Evolutionary conservation across 2,797 vertebrate genomes (phyloP).

Genomic region (Propithecus deckenii): DNA sequence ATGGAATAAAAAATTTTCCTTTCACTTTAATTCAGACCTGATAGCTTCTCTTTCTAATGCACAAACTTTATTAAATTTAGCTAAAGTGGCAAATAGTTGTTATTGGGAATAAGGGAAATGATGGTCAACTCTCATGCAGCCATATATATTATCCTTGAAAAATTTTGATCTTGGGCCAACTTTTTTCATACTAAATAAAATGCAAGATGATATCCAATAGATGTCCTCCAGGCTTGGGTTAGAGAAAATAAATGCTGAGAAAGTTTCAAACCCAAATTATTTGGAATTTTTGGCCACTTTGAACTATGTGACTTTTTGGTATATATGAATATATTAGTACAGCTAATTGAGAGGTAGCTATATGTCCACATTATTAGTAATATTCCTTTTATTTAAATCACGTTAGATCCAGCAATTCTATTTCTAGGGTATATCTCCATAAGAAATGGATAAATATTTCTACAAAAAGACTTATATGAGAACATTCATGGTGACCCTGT

Average conservation of each 20-base stretch:
- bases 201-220: background rate
- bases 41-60: background rate
- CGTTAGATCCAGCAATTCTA: background rate
- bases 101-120: background rate
- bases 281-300: background rate
- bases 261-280: background rate
- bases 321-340: background rate
- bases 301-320: background rate
- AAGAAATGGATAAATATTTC: background rate
- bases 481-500: background rate
- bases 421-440: background rate
- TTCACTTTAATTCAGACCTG: background rate
- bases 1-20: background rate
- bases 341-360: background rate
- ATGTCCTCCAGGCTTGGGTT: background rate
- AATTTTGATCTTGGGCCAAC: background rate
- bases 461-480: background rate
- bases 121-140: background rate
- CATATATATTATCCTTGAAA: background rate
- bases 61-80: background rate
- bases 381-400: background rate
- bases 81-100: background rate
- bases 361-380: background rate
- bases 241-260: background rate
- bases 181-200: background rate